Base-by-base conservation (phyloP, 1,140 invertebrate species). In the Drosophila truncata region DNA sequence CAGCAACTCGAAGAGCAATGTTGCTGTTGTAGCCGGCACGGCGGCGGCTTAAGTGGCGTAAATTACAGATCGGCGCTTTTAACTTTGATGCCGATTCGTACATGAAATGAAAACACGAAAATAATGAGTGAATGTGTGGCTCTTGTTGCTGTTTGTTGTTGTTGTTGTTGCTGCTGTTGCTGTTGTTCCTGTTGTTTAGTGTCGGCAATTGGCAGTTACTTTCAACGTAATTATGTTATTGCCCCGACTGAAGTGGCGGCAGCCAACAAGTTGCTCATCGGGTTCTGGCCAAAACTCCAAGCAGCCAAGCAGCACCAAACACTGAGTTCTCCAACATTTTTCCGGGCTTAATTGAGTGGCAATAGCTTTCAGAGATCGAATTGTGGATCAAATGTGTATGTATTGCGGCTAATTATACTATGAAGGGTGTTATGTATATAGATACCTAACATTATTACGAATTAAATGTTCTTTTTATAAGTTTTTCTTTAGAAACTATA, bases 71-170 rank as follows among this genome's bases (percentile, higher is more conserved):
- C 91, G 91, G 91, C 91, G 82, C 78, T 80, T 92, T 92, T 92
- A 92, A 92, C 91, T 92, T 92, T 92, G 91, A 92, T 74, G 91
- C 81, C 71, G 81, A 91, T 86, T 92, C 91, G 91, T 92, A 92
- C 91, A 92, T 91, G 91, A 92, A 92, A 92, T 91, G 91, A 92
- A 92, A 92, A 92, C 91, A 92, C 91, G 91, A 91, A 80, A 88
- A 88, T 92, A 92, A 92, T 92, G 91, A 92, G 91, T 79, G 76
- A 78, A 69, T 78, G 44, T 69, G 63, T 46, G 71, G 72, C 60
- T 81, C 59, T 47, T 65, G 65, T 42, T 64, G 60, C 29, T 82
- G 62, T 58, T 54, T 57, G 46, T 49, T 61, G 66, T 5, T 61
- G 72, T 54, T 78, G 62, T 8, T 44, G 52, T 3, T 74, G 71